Percentiles rank a stretch among this genome's conserved stretches.
Evolutionary conservation across 1,140 invertebrate genomes (phyloP).

Genomic region (Drosophila melanogaster): Release_6_plus_ISO1_MT NT_033777.3:19173501-19174000

Average conservation of each 20-base stretch:
- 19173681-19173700: constrained; percentile 73
- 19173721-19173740: constrained; percentile 32
- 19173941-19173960: background rate
- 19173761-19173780: constrained; percentile 17
- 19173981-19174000: too few relatives aligned
- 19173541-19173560: constrained; percentile 56
- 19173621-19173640: constrained; percentile 65
- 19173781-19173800: constrained; percentile 15
- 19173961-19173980: background rate
- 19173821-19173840: too few relatives aligned
- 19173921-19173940: background rate
- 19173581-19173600: constrained; percentile 30
- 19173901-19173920: constrained; percentile 23
- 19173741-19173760: constrained; percentile 52
- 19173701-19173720: constrained; percentile 55
- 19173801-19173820: too few relatives aligned
- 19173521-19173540: constrained; percentile 71
- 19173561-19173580: constrained; percentile 13
- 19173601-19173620: constrained; percentile 47
- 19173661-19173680: constrained; percentile 51
- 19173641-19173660: constrained; percentile 32
- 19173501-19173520: constrained; percentile 84
- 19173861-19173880: too few relatives aligned
- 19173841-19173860: too few relatives aligned
- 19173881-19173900: constrained; percentile 2